Percentiles rank a stretch among this genome's conserved stretches.
These are phyloP conservation scores for Mus pahari DNA, from an alignment of 2,113 vertebrate species.

Conservation along the genomic window DNA sequence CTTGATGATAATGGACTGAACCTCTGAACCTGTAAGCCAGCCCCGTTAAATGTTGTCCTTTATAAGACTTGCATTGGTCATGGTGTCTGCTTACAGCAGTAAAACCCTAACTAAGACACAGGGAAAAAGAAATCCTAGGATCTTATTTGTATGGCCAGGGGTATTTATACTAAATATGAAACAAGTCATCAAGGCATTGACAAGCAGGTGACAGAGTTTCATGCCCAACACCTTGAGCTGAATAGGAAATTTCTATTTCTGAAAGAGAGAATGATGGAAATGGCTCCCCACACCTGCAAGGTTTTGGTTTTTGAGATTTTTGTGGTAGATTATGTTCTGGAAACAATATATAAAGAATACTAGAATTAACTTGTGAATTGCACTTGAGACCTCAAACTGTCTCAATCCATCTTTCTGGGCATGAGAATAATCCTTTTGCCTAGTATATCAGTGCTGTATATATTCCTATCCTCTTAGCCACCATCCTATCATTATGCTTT, in stretches of 20 bases:
- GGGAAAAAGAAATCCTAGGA: no score
- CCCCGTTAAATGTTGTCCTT: no score
- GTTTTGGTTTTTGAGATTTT: not conserved
- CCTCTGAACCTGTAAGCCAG: no score
- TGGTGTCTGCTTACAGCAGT: no score
- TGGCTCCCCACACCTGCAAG: not conserved
- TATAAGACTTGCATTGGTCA: no score
- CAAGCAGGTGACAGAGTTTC: not conserved
- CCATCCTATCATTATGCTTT: no score
- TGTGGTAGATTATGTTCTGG: not conserved
- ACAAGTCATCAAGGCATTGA: not conserved
- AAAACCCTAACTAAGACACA: not conserved
- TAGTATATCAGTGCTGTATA: not conserved
- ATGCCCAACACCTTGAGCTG: not conserved
- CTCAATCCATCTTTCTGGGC: not conserved
- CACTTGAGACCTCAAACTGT: rapidly evolving
- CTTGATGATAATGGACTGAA: no score
- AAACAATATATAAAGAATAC: not conserved
- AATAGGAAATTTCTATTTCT: not conserved
- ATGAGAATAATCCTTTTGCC: not conserved
- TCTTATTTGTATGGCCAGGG: not conserved
- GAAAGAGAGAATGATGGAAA: not conserved
- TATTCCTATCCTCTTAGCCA: not conserved
- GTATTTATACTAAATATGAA: not conserved
- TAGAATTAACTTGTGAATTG: not conserved